A percentile compares a stretch with the other conserved stretches of the same genome.
Conservation (phyloP, 2,888 invertebrate species). For the Sphaeridia pumilis region DNA sequence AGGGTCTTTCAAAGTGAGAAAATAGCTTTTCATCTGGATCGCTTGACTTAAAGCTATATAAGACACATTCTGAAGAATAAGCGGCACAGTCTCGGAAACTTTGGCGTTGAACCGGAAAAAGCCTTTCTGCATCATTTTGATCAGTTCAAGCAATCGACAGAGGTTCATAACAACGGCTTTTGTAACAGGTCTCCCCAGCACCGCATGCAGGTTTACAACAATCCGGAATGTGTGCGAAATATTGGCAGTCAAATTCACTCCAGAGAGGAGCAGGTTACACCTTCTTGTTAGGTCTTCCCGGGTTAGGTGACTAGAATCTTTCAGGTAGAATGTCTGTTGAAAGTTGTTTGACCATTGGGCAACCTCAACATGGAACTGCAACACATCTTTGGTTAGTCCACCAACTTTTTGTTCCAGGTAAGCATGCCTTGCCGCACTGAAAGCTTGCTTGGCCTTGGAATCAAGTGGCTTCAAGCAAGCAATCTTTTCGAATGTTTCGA, state of each 20-base stretch:
- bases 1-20: constrained; percentile 1
- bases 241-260: constrained; percentile 56
- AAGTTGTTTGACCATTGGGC: constrained; percentile 53
- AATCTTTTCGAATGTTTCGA: constrained; percentile 50
- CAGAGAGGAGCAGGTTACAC: constrained; percentile 50
- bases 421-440: constrained; percentile 39
- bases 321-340: constrained; percentile 43
- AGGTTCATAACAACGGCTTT: constrained; percentile 60
- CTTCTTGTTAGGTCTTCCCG: constrained; percentile 47
- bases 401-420: constrained; percentile 45
- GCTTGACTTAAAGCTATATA: constrained; percentile 54
- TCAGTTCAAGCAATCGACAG: constrained; percentile 67
- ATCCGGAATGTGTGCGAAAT: constrained; percentile 50
- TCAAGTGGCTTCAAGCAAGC: constrained; percentile 45
- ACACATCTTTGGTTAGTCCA: constrained; percentile 53
- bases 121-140: constrained; percentile 62
- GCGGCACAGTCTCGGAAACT: constrained; percentile 59
- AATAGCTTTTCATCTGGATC: constrained; percentile 1
- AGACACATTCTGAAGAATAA: constrained; percentile 66
- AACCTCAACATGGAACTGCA: constrained; percentile 44
- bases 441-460: constrained; percentile 42
- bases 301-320: constrained; percentile 44
- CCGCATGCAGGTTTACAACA: constrained; percentile 56
- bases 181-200: constrained; percentile 62
- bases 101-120: constrained; percentile 56